Conservation (phyloP, 2,888 invertebrate genomes). For the Dryomyza anilis region DNA sequence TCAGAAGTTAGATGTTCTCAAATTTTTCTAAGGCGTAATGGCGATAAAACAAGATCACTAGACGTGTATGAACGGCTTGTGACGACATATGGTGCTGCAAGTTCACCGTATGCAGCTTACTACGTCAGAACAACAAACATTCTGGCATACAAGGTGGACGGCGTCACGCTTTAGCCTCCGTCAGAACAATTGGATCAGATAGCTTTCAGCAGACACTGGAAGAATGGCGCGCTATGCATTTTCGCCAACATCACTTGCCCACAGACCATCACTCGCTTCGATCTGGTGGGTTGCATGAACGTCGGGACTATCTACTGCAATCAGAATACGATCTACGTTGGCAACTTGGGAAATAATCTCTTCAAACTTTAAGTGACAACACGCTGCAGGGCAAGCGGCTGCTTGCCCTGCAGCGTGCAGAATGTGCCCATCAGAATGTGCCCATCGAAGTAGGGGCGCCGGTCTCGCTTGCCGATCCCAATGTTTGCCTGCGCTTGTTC, state of each 20-base stretch:
- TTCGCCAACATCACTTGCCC: conserved; percentile 82
- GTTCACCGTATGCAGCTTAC: no score
- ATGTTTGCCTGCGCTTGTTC: conserved; percentile 82
- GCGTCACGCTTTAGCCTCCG: conserved; percentile 67
- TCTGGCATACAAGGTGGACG: no score
- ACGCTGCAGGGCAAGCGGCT: conserved; percentile 63
- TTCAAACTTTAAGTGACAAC: conserved; percentile 85
- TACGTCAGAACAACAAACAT: no score
- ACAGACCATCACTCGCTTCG: conserved; percentile 66
- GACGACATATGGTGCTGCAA: no score
- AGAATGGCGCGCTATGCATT: conserved; percentile 94
- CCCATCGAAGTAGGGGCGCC: conserved; percentile 85
- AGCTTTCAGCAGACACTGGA: conserved; percentile 91
- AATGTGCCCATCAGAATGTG: conserved; percentile 86
- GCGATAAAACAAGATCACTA: no score
- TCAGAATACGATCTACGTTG: conserved; percentile 89
- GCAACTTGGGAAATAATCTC: conserved; percentile 90
- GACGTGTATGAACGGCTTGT: no score
- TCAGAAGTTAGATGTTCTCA: no score
- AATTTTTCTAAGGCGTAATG: no score
- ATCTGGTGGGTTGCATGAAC: conserved; percentile 73
- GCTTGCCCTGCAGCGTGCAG: no score
- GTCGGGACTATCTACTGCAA: conserved; percentile 95
- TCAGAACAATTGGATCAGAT: conserved; percentile 49
- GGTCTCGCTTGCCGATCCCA: conserved; percentile 90